Evolutionary conservation across 1,140 invertebrate species (phyloP), one percentile per base, ranked within the genome.

Genomic region (Polypedilum vanderplanki): DNA sequence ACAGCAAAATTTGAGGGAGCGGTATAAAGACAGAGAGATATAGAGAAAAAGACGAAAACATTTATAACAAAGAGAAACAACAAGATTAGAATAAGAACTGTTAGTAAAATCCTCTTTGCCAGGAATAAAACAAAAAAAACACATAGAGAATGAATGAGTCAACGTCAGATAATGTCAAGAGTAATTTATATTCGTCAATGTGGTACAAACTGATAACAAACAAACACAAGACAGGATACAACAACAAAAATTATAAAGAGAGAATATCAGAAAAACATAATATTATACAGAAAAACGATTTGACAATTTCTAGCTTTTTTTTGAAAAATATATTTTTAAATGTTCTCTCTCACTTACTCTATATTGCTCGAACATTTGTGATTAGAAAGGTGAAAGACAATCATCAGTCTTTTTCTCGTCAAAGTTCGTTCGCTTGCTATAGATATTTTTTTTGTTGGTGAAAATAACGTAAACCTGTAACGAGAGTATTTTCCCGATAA

Each of bases 181-280:
- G 65, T 70, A 70, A 70, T 70, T 70, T 70, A 70, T 70, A 70
- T 70, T 70, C 65, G 65, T 70, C 65, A 70, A 70, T 70, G 65
- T 70, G 65, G 65, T 70, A 22, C 65, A 70, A 70, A 70, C 65
- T 70, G 65, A 70, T 70, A 70, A 70, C 15, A 22, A 70, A 70
- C 15, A 22, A 33, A 33, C 24, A 33, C 24, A 33, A 70, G n/a
- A 4, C 65, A 70, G 65, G 65, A 70, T 70, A 70, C 65, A 22
- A 70, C 65, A 70, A 70, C 18, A 70, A 20, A 17, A 20, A 8
- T 70, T n/a, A 12, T 57, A 57, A 57, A n/a, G 46, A 46, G 41
- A 57, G 46, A 57, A 57, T 57, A 57, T 57, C 46, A 57, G n/a
- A 57, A 57, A 4, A 57, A 57, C 46, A 57, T n/a, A 57, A 57